Conservation (phyloP, 2,888 invertebrate species). For the Philopedon plagiatum region DNA sequence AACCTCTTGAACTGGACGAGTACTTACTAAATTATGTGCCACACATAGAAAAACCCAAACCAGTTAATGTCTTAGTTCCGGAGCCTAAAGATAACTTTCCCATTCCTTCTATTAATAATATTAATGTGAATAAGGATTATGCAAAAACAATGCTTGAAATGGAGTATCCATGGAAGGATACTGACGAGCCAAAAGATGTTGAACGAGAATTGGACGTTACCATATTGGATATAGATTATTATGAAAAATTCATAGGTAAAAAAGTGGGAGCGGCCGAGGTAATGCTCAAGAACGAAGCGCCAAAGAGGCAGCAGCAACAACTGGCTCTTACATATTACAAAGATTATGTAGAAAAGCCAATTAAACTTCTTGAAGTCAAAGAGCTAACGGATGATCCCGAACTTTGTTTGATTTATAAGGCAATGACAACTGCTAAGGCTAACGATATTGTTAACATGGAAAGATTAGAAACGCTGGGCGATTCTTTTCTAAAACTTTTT, state of each 20-base stretch:
- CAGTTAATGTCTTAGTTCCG: constrained; percentile 41
- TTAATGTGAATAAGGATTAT: constrained; percentile 61
- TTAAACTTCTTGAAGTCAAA: constrained; percentile 50
- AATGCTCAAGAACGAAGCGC: constrained; percentile 49
- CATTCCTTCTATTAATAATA: background rate
- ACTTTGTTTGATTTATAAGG: constrained; percentile 70
- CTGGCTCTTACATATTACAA: constrained; percentile 61
- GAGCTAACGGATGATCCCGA: constrained; percentile 68
- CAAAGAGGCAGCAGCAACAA: constrained; percentile 25
- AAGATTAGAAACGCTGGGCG: constrained; percentile 89
- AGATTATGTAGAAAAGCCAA: constrained; percentile 54
- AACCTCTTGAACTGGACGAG: constrained; percentile 61
- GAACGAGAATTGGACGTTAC: constrained; percentile 74
- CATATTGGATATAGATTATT: constrained; percentile 80
- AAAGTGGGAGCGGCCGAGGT: constrained; percentile 46
- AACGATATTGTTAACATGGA: constrained; percentile 86
- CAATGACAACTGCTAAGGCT: constrained; percentile 81
- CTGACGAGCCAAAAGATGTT: constrained; percentile 79
- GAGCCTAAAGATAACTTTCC: constrained; percentile 30
- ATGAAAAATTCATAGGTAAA: constrained; percentile 74
- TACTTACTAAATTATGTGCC: constrained; percentile 58
- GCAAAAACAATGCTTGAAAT: constrained; percentile 68
- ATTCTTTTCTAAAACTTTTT: constrained; percentile 88
- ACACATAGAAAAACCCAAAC: constrained; percentile 50
- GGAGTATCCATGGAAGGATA: constrained; percentile 69